Evolutionary conservation across 2,797 vertebrate species (phyloP).

Genomic region (Pempheris klunzingeri): DNA sequence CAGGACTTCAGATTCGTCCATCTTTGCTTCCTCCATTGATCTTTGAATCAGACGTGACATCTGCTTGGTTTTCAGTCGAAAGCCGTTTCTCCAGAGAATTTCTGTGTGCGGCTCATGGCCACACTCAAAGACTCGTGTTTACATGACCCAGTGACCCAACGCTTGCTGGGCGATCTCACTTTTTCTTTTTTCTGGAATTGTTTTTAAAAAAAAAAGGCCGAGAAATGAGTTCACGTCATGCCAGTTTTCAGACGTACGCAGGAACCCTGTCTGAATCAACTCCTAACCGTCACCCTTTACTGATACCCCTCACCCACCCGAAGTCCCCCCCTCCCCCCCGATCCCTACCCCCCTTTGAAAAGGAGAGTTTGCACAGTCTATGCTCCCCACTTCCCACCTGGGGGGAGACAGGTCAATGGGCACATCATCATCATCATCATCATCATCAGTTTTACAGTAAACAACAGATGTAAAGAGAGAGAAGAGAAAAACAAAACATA

Average conservation of each 20-base stretch:
- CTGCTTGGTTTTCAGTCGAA: background rate
- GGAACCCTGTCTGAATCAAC: slow-evolving; percentile 46
- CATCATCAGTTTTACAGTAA: slow-evolving; percentile 66
- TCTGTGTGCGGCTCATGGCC: no score
- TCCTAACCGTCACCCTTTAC: slow-evolving; percentile 23
- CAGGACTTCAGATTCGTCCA: background rate
- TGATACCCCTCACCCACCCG: slow-evolving; percentile 23
- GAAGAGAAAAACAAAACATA: slow-evolving; percentile 60
- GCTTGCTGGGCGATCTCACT: background rate
- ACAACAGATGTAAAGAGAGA: slow-evolving; percentile 60
- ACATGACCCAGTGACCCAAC: background rate
- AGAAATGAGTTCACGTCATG: background rate
- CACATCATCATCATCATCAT: slow-evolving; percentile 43
- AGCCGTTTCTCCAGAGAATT: background rate
- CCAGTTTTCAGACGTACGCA: slow-evolving; percentile 17
- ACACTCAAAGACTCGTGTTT: background rate
- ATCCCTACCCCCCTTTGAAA: slow-evolving; percentile 1
- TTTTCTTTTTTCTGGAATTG: background rate
- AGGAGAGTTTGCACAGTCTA: slow-evolving; percentile 49
- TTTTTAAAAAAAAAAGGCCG: background rate
- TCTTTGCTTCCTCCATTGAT: background rate
- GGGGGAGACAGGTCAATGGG: slow-evolving; percentile 40
- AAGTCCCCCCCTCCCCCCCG: background rate
- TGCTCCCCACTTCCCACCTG: slow-evolving; percentile 48
- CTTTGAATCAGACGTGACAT: background rate